Evolutionary conservation across 2,113 vertebrate genomes (phyloP), one percentile per base, ranked within the genome.

Genomic region (Cheirogaleus medius): DNA sequence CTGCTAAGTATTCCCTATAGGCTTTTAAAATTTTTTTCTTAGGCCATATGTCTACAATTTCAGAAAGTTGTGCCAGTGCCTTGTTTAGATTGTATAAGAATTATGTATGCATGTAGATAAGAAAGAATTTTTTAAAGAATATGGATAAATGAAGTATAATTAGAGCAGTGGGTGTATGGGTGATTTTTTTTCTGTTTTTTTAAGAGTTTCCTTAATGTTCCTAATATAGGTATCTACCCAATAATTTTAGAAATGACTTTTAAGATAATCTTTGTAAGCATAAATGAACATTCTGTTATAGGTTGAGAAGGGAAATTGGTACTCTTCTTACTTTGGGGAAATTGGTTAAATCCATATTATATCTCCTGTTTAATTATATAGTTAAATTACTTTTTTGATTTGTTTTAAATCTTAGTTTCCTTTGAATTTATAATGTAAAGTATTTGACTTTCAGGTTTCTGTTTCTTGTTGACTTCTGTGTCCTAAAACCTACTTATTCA

Each of bases 211-310:
- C 14, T 87, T 84, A 73, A 42, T 73, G 27, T 64, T 42, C 17
- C 63, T 88, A 21, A 39, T 78, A 78, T 27, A 96, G 39, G 17
- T 32, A 21, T 52, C 37, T 77, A 13, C 81, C 32, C 27, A 73
- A 17, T 90, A 81, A 77, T 63, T 97, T 74, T 69, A 29, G 58
- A 84, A 87, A 74, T 91, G 32, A 63, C 11, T 54, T 97, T 87
- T 71, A 68, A 64, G 63, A 58, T 87, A 39, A n/a, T 81, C 39
- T 91, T 78, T 78, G 64, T 64, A 83, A 64, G n/a, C 42, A 64
- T 94, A 80, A 91, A 49, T 90, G 37, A 60, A 96, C 93, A 76
- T 90, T 82, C 32, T 32, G 66, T 76, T 68, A 5, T 69, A 68
- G 54, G 8, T 37, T 83, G 11, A 63, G 10, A 82, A 87, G 37